phyloP scores from a whole-genome alignment of 2,888 invertebrate genomes.

The Pristionchus arcanus region DNA sequence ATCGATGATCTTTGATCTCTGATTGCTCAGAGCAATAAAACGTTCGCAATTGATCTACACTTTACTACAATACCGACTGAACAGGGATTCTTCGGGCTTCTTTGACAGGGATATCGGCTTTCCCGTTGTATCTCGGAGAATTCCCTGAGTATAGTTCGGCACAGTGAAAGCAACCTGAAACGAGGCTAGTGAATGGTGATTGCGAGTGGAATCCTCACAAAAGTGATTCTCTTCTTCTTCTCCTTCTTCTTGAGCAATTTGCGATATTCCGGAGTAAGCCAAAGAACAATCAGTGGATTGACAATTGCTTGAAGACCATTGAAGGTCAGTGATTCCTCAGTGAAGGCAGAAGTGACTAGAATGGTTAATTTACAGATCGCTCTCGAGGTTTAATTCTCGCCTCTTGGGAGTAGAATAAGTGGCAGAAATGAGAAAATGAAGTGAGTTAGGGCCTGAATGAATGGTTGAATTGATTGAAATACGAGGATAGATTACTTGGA shows the following conservation, averaged over 20 bases:
- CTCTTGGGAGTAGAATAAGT: neutral
- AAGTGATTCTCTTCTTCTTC: neutral
- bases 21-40: neutral
- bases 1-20: conserved; percentile 6
- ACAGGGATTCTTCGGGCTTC: neutral
- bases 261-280: conserved; percentile 12
- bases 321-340: neutral
- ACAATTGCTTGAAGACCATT: conserved; percentile 3
- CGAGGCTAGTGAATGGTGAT: neutral
- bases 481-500: neutral
- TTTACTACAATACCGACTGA: conserved; percentile 20
- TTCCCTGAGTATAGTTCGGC: neutral
- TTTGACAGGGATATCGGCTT: neutral
- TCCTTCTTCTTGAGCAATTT: neutral
- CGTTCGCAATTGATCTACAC: neutral
- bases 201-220: neutral
- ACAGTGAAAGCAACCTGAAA: neutral
- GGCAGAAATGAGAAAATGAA: conserved; percentile 30
- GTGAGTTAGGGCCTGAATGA: neutral
- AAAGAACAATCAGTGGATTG: conserved; percentile 3
- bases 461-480: neutral
- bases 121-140: neutral
- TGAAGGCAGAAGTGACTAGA: neutral
- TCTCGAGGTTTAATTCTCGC: neutral
- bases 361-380: neutral